A percentile compares a stretch with the other conserved stretches of the same genome.
These are phyloP conservation scores for Drosophila grimshawi DNA, from an alignment of 1,140 invertebrate species.

Conservation along the genomic window DNA sequence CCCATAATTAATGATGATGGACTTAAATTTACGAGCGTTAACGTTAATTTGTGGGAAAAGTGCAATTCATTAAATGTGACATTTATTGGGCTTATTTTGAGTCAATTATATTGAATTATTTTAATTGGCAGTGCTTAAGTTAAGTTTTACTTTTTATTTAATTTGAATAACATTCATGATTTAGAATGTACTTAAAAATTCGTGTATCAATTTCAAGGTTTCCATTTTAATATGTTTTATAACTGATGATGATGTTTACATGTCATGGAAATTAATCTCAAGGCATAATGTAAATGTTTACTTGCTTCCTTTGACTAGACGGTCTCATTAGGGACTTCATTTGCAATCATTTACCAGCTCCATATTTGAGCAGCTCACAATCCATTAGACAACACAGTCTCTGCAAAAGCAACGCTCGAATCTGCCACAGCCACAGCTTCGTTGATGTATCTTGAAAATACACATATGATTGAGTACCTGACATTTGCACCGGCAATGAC, in stretches of 20 bases:
- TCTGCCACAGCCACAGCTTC: conserved; percentile 11
- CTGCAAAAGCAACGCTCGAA: conserved; percentile 13
- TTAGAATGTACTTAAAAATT: too few species aligned
- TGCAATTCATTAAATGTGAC: conserved; percentile 13
- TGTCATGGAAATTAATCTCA: too few species aligned
- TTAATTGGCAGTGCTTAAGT: too few species aligned
- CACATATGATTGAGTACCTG: conserved; percentile 64
- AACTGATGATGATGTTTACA: neutral
- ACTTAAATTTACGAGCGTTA: conserved; percentile 11
- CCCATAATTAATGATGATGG: conserved; percentile 9
- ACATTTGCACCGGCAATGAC: conserved; percentile 50
- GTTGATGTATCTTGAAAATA: conserved; percentile 23
- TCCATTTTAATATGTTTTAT: neutral
- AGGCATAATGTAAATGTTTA: too few species aligned
- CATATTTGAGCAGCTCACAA: neutral
- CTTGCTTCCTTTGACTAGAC: neutral
- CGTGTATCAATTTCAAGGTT: too few species aligned
- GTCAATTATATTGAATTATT: neutral
- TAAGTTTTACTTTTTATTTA: neutral
- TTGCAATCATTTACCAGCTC: conserved; percentile 3
- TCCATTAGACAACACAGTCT: conserved; percentile 5
- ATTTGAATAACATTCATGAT: too few species aligned
- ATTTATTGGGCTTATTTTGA: neutral
- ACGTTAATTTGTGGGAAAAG: conserved; percentile 3
- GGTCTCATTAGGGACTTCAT: neutral